Evolutionary conservation across 2,888 invertebrate genomes (phyloP).

Genomic region (Ormyrus thymus): DNA sequence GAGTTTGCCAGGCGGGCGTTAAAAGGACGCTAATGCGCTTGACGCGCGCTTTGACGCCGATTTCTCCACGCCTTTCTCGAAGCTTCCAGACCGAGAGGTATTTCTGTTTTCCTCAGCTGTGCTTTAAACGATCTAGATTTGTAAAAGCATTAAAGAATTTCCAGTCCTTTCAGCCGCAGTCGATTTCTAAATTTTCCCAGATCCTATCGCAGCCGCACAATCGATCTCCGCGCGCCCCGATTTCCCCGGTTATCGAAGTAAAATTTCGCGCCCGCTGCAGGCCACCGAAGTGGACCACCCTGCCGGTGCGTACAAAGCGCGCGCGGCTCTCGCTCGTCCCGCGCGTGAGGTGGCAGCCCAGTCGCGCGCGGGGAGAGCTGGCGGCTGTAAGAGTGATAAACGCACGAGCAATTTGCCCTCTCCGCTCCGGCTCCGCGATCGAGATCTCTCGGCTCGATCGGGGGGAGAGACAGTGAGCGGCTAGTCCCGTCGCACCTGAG

Average conservation of each 20-base stretch:
- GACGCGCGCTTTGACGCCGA: constrained; percentile 12
- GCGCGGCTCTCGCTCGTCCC: too few relatives aligned
- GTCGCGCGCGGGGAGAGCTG: background rate
- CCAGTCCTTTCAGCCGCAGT: too few relatives aligned
- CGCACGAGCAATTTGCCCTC: constrained; percentile 33
- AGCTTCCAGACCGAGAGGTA: too few relatives aligned
- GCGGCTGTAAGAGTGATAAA: constrained; percentile 3
- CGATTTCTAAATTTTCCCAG: too few relatives aligned
- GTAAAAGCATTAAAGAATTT: too few relatives aligned
- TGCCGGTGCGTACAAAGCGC: background rate
- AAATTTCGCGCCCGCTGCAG: too few relatives aligned
- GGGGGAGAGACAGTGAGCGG: constrained; percentile 26
- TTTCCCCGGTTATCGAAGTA: too few relatives aligned
- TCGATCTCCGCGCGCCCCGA: too few relatives aligned
- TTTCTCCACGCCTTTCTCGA: background rate
- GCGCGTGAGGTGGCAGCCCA: constrained; percentile 3
- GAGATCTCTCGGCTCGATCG: constrained; percentile 14
- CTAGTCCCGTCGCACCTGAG: constrained; percentile 12
- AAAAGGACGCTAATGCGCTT: constrained; percentile 53
- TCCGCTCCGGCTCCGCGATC: background rate
- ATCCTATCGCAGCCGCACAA: too few relatives aligned
- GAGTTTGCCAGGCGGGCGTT: constrained; percentile 43
- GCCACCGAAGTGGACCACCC: constrained; percentile 23
- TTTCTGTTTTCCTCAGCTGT: too few relatives aligned
- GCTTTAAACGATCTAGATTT: too few relatives aligned